These are phyloP conservation scores for Taenioides sp. DNA, from an alignment of 2,797 vertebrate genomes.

Conservation along the genomic window DNA sequence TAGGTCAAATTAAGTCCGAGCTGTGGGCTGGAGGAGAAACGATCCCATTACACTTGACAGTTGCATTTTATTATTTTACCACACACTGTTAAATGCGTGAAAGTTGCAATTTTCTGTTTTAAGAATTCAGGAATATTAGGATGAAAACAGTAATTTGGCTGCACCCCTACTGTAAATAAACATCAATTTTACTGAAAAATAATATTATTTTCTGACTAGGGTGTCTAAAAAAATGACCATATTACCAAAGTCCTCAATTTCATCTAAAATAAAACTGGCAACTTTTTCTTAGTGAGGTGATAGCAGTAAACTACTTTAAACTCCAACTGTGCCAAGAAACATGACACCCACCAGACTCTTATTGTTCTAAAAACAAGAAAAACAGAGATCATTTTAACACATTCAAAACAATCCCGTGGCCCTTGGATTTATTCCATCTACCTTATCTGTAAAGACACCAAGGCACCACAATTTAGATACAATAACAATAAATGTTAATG, in stretches of 20 bases:
- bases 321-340: background rate
- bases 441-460: background rate
- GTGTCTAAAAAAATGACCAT: slow-evolving; percentile 7
- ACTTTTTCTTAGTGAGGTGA: background rate
- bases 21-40: slow-evolving; percentile 5
- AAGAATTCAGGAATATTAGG: slow-evolving; percentile 8
- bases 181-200: background rate
- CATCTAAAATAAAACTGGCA: background rate
- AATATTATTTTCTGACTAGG: slow-evolving; percentile 1
- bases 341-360: background rate
- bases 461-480: background rate
- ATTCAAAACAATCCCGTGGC: background rate
- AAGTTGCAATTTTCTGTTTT: slow-evolving; percentile 7
- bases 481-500: background rate
- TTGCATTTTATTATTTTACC: slow-evolving; percentile 9
- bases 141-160: background rate
- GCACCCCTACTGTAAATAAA: slow-evolving; percentile 7
- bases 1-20: background rate
- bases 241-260: slow-evolving; percentile 2
- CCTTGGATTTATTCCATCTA: background rate
- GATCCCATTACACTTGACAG: slow-evolving; percentile 3
- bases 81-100: slow-evolving; percentile 2
- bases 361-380: slow-evolving; percentile 2
- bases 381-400: background rate
- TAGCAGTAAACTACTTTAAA: background rate